These are phyloP conservation scores for Pararge aegeria DNA, from an alignment of 1,140 invertebrate genomes.

Conservation along the genomic window DNA sequence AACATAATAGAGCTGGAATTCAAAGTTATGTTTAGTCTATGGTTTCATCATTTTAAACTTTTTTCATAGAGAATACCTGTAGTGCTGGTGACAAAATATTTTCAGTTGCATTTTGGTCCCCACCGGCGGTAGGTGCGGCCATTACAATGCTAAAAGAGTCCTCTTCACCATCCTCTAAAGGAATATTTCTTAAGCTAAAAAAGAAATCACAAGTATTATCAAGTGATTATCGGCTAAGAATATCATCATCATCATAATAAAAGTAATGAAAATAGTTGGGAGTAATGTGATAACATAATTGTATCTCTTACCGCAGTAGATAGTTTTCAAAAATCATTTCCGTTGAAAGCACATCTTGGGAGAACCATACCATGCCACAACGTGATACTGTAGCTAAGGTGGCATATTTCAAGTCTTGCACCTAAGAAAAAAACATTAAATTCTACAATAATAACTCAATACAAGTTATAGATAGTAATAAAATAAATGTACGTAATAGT, in stretches of 20 bases:
- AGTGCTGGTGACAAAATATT: constrained; percentile 91
- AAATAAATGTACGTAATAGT: no score
- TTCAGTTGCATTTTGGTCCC: constrained; percentile 79
- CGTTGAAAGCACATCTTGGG: constrained; percentile 97
- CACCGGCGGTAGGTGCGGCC: constrained; percentile 64
- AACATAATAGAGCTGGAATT: no score
- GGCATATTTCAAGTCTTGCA: constrained; percentile 98
- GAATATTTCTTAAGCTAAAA: constrained; percentile 89
- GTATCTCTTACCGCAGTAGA: constrained; percentile 80
- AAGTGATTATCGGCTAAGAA: no score
- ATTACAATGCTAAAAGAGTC: constrained; percentile 80
- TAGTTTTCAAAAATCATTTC: constrained; percentile 99
- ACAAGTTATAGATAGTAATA: no score
- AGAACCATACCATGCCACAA: constrained; percentile 99
- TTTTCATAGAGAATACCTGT: constrained; percentile 81
- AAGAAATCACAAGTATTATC: no score
- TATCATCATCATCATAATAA: no score
- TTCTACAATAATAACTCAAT: neutral
- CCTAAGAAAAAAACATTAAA: constrained; percentile 18
- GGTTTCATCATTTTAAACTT: no score
- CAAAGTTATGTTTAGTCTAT: no score
- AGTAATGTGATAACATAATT: neutral
- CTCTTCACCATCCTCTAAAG: constrained; percentile 96
- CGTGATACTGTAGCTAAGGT: constrained; percentile 99
- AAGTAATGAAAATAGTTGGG: neutral